Conservation (phyloP, 2,888 invertebrate genomes). For the Allacma fusca region DNA sequence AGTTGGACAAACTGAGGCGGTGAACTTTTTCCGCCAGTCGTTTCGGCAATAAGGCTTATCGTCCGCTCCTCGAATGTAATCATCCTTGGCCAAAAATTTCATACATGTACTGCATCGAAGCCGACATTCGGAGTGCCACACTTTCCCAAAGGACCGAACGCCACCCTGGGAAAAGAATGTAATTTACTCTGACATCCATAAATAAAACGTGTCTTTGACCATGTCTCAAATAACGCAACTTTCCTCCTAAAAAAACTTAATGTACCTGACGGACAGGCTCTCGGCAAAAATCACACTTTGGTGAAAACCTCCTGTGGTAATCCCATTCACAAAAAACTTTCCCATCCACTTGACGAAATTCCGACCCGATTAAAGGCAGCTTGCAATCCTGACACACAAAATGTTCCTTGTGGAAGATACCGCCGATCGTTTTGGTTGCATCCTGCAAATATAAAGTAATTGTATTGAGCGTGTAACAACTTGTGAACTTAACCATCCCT, state of each 20-base stretch:
- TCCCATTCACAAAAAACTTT: constrained; percentile 43
- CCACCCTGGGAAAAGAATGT: constrained; percentile 26
- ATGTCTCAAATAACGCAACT: neutral
- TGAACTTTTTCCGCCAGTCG: constrained; percentile 41
- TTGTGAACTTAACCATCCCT: no score
- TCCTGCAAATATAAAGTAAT: constrained; percentile 14
- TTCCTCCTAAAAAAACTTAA: neutral
- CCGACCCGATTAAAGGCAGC: constrained; percentile 19
- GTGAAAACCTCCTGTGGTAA: constrained; percentile 35
- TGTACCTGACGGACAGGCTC: constrained; percentile 36
- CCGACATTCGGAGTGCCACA: constrained; percentile 43
- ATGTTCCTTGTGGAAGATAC: constrained; percentile 44
- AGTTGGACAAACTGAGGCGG: constrained; percentile 36
- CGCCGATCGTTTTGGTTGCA: constrained; percentile 42
- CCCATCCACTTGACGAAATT: constrained; percentile 40
- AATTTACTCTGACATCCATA: neutral
- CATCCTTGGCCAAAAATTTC: constrained; percentile 40
- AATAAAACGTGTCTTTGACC: no score
- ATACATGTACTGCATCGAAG: constrained; percentile 33
- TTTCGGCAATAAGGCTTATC: constrained; percentile 37
- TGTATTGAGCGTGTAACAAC: no score
- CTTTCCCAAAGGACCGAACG: constrained; percentile 35
- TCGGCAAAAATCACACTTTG: constrained; percentile 38
- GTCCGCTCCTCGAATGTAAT: constrained; percentile 43
- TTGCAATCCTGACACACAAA: constrained; percentile 42